These are phyloP conservation scores for Apteryx owenii DNA, from an alignment of 2,113 vertebrate species.

Conservation along the genomic window DNA sequence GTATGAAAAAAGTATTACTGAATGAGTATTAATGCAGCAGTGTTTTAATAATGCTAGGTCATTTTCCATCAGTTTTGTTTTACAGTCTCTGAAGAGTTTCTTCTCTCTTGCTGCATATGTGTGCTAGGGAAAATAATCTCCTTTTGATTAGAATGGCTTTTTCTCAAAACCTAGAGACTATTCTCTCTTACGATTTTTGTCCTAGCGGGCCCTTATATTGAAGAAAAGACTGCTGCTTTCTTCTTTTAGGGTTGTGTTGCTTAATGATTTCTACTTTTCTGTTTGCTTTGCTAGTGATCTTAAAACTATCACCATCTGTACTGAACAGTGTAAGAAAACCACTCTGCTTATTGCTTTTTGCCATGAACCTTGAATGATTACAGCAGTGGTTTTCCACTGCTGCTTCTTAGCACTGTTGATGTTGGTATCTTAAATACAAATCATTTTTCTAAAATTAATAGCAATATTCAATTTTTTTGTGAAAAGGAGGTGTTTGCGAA, in stretches of 20 bases:
- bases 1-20: not conserved
- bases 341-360: not conserved
- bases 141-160: not conserved
- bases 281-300: not conserved
- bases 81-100: not conserved
- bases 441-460: not conserved
- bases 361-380: not conserved
- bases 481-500: not conserved
- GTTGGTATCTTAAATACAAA: not conserved
- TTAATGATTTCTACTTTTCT: not conserved
- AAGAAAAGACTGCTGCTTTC: not conserved
- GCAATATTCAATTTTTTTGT: not conserved
- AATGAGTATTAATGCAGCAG: not conserved
- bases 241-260: not conserved
- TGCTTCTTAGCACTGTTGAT: accelerated
- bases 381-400: not conserved
- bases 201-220: not conserved
- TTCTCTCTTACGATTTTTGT: not conserved
- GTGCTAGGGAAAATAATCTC: not conserved
- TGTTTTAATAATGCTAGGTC: not conserved
- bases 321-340: not conserved
- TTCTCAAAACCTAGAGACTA: not conserved
- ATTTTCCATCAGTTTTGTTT: conserved; percentile 9
- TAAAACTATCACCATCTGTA: conserved; percentile 22
- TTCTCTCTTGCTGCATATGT: not conserved